A percentile compares a stretch with the other conserved stretches of the same genome.
phyloP scores from a whole-genome alignment of 1,140 invertebrate genomes.

The Arctopsyche grandis region DNA sequence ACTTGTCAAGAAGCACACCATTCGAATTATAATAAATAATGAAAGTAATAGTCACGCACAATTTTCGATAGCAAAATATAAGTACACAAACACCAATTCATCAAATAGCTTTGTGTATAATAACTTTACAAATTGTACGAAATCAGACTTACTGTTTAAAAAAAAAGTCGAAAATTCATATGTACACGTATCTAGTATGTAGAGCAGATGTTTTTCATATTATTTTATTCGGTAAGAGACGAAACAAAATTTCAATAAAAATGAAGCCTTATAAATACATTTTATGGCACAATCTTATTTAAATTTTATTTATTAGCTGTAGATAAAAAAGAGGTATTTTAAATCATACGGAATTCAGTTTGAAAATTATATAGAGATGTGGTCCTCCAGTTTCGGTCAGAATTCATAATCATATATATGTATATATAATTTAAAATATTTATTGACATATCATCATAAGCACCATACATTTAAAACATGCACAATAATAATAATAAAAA shows the following conservation, averaged over 20 bases:
- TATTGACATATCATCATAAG: constrained; percentile 28
- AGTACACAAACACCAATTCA: constrained; percentile 1
- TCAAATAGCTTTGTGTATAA: neutral
- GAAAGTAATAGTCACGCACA: neutral
- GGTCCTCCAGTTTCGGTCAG: constrained; percentile 13
- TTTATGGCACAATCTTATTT: too few species aligned
- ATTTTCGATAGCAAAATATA: constrained; percentile 14
- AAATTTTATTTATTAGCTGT: too few species aligned
- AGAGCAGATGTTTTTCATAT: too few species aligned
- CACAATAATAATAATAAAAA: too few species aligned
- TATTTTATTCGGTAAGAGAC: too few species aligned
- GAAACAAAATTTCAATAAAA: too few species aligned
- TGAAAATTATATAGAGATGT: neutral
- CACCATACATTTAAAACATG: constrained; percentile 6
- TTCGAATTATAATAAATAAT: constrained; percentile 3
- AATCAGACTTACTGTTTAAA: constrained; percentile 7
- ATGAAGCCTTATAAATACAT: too few species aligned
- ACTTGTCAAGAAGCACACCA: constrained; percentile 8
- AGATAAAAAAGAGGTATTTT: too few species aligned
- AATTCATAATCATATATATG: neutral
- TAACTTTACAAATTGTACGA: constrained; percentile 17
- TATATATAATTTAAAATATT: neutral
- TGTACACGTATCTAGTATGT: too few species aligned
- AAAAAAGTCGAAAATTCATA: too few species aligned
- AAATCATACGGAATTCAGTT: too few species aligned